A percentile compares a stretch with the other conserved stretches of the same genome.
These are phyloP conservation scores for Coryphaenoides rupestris DNA, from an alignment of 2,113 vertebrate genomes.

Conservation along the genomic window DNA sequence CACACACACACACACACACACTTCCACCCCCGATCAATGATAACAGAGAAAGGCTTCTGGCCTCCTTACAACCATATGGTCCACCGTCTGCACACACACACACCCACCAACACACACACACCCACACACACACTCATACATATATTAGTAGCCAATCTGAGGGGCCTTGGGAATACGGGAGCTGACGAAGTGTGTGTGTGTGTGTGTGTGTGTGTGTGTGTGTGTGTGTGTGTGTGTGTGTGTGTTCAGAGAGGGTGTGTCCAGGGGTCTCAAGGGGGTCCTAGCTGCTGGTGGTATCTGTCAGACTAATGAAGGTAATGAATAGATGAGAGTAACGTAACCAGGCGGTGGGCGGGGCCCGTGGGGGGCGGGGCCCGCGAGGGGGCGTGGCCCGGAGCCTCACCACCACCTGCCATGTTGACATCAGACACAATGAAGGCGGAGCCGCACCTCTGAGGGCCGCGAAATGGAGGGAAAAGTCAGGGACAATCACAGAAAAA, in stretches of 20 bases:
- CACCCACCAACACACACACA: conserved; percentile 35
- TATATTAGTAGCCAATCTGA: conserved; percentile 41
- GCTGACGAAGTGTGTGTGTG: conserved; percentile 25
- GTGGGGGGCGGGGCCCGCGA: conserved; percentile 42
- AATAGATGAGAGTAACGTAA: conserved; percentile 68
- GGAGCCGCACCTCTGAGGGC: conserved; percentile 43
- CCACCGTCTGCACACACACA: background rate
- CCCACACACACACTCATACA: conserved; percentile 31
- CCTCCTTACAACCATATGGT: conserved; percentile 45
- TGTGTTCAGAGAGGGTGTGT: conserved; percentile 17
- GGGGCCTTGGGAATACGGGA: conserved; percentile 52
- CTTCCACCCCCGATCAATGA: conserved; percentile 54
- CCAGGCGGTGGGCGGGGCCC: conserved; percentile 34
- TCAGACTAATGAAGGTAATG: conserved; percentile 85
- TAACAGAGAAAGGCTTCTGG: conserved; percentile 72
- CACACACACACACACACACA: conserved; percentile 79
- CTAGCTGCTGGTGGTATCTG: conserved; percentile 71
- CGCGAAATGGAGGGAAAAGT: conserved; percentile 28
- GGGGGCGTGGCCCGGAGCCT: conserved; percentile 31
- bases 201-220: conserved; percentile 43
- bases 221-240: background rate
- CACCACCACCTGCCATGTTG: conserved; percentile 59
- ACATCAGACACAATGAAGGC: conserved; percentile 43
- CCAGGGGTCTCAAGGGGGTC: no score
- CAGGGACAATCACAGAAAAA: background rate